Evolutionary conservation across 2,113 vertebrate genomes (phyloP), one percentile per base, ranked within the genome.

Genomic region (Ictalurus punctatus): DNA sequence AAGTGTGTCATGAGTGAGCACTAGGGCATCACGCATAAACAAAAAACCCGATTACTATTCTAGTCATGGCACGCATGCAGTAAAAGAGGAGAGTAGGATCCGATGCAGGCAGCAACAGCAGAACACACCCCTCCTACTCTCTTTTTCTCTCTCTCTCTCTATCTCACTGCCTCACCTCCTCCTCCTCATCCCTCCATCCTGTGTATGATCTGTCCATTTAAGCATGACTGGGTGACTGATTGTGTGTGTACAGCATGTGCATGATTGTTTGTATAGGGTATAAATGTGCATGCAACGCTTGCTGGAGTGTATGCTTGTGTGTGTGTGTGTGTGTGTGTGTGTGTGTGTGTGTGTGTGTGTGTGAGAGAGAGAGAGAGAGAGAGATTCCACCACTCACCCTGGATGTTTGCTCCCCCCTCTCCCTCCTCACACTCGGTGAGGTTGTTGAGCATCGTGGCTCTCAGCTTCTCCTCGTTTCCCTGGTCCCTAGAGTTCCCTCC

Each of bases 391-490:
- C 95, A 95, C 97, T 97, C 96, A 98, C 98, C 97, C 93, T 97
- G 98, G 93, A 95, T 95, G 92, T 97, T 97, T 91, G 97, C 96
- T 93, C 96, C 97, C 93, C 97, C 97, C 90, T 98, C 98, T 93
- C 96, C 97, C 93, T 98, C 98, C 96, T 98, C 97, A 91, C 97
- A 97, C 94, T 98, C 98, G 90, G 97, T 97, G 96, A 98, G 97
- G 96, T 97, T 98, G 97, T 98, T 98, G 88, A 97, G 97, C 98
- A 98, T 98, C 96, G 96, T 95, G 94, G 94, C 94, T 91, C 73
- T 86, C 71, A 48, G 54, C 56, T 61, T 87, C 74, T 83, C 87
- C 87, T 91, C n/a, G 21, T 88, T 87, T 84, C 17, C 69, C 86
- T 56, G 34, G n/a, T 90, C 54, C 17, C 63, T 90, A 82, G 83